Evolutionary conservation across 2,888 invertebrate genomes (phyloP).

Genomic region (Eupithecia vulgata): DNA sequence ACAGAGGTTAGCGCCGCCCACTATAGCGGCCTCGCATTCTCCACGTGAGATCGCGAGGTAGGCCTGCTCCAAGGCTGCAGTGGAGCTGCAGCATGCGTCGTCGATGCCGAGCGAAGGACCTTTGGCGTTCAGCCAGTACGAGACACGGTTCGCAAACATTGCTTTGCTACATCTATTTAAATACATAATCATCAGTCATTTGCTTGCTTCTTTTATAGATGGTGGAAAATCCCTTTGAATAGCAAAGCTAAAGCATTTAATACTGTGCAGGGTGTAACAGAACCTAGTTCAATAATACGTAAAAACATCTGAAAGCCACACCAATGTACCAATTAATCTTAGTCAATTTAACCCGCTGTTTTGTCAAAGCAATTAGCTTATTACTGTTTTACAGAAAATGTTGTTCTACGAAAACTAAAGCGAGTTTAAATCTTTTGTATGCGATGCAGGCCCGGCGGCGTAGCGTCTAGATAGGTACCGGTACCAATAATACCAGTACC

Average conservation of each 20-base stretch:
- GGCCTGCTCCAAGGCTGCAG: slow-evolving; percentile 57
- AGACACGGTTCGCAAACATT: slow-evolving; percentile 65
- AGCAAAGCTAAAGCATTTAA: too few relatives aligned
- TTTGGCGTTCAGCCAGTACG: slow-evolving; percentile 63
- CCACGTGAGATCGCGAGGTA: slow-evolving; percentile 56
- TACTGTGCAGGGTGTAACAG: too few relatives aligned
- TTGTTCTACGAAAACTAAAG: neutral
- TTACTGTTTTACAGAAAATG: too few relatives aligned
- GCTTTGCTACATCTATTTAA: slow-evolving; percentile 51
- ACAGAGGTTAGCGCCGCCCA: slow-evolving; percentile 74
- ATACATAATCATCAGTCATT: neutral
- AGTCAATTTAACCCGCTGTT: too few relatives aligned
- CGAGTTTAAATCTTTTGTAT: neutral
- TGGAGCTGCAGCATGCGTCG: slow-evolving; percentile 54
- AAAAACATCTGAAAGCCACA: too few relatives aligned
- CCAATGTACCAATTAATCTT: too few relatives aligned
- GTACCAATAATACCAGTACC: too few relatives aligned
- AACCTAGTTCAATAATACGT: too few relatives aligned
- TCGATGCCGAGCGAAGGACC: slow-evolving; percentile 63
- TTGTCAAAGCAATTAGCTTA: too few relatives aligned
- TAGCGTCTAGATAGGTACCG: too few relatives aligned
- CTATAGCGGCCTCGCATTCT: slow-evolving; percentile 78
- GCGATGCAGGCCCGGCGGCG: neutral
- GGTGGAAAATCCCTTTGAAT: neutral
- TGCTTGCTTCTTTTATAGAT: neutral